phyloP scores from a whole-genome alignment of 2,113 vertebrate species.

The Pimephales promelas region DNA sequence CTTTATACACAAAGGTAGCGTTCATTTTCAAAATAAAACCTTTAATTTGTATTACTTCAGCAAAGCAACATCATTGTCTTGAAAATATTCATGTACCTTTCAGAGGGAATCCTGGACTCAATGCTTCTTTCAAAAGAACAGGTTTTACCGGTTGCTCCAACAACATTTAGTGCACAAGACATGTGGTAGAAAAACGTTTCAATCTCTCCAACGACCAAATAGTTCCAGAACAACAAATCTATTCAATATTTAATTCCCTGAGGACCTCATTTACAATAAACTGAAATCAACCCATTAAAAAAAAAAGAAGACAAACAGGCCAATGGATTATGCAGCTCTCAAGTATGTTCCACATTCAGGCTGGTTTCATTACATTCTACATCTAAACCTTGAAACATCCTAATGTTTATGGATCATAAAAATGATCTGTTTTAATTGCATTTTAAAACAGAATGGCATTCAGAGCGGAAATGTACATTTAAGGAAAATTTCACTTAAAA shows the following conservation, averaged over 20 bases:
- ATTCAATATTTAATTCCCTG: conserved; percentile 26
- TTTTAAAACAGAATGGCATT: not conserved
- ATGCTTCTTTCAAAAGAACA: conserved; percentile 19
- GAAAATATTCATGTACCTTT: not conserved
- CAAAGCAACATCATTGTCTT: not conserved
- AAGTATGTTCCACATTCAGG: conserved; percentile 5
- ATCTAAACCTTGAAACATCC: not conserved
- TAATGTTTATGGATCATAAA: not conserved
- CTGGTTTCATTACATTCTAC: conserved; percentile 3
- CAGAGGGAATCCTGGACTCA: not conserved
- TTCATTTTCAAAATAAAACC: conserved; percentile 37
- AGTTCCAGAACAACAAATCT: not conserved
- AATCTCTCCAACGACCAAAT: not conserved
- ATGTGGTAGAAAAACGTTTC: not conserved
- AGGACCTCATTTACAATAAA: not conserved
- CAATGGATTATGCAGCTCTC: not conserved
- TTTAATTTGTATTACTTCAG: not conserved
- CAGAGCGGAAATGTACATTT: not conserved
- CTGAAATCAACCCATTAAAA: not conserved
- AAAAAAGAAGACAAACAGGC: not conserved
- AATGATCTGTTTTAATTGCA: not conserved
- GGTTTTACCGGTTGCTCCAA: not conserved
- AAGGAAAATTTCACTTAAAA: not conserved
- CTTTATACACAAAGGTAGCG: not conserved
- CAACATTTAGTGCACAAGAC: conserved; percentile 8